These are phyloP conservation scores for Antidorcas marsupialis DNA, from an alignment of 2,113 vertebrate genomes.

Conservation along the genomic window DNA sequence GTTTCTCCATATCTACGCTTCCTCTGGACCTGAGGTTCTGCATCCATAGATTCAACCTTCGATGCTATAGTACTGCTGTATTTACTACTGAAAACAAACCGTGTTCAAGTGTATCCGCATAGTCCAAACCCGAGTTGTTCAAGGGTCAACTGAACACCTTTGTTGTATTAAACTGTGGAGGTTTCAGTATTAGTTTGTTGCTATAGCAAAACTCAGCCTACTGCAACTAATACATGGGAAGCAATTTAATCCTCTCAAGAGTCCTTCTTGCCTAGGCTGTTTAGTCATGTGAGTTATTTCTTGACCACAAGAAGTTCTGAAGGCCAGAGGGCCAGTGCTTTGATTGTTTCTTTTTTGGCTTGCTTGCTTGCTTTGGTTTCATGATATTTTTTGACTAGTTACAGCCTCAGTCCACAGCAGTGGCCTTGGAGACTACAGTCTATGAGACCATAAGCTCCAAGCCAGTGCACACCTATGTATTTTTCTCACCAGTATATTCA, in stretches of 20 bases:
- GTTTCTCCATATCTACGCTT: not conserved
- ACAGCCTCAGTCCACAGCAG: not conserved
- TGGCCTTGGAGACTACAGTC: not conserved
- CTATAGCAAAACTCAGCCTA: not conserved
- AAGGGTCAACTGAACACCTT: not conserved
- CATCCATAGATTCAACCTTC: not conserved
- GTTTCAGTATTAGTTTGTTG: not conserved
- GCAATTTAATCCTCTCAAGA: not conserved
- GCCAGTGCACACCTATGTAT: not conserved
- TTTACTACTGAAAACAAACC: not conserved
- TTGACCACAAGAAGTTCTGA: not conserved
- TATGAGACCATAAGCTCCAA: not conserved
- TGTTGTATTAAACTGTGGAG: not conserved
- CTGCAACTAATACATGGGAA: not conserved
- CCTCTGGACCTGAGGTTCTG: not conserved
- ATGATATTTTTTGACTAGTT: not conserved
- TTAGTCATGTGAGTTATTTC: not conserved
- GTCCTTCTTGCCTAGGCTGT: not conserved
- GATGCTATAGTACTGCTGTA: no score
- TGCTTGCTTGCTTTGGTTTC: not conserved
- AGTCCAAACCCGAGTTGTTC: not conserved
- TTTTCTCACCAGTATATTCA: not conserved
- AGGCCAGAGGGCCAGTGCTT: not conserved
- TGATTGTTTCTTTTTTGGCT: not conserved
- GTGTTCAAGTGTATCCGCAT: accelerated